Evolutionary conservation across 2,113 vertebrate genomes (phyloP).

Genomic region (Sceloporus tristichus): DNA sequence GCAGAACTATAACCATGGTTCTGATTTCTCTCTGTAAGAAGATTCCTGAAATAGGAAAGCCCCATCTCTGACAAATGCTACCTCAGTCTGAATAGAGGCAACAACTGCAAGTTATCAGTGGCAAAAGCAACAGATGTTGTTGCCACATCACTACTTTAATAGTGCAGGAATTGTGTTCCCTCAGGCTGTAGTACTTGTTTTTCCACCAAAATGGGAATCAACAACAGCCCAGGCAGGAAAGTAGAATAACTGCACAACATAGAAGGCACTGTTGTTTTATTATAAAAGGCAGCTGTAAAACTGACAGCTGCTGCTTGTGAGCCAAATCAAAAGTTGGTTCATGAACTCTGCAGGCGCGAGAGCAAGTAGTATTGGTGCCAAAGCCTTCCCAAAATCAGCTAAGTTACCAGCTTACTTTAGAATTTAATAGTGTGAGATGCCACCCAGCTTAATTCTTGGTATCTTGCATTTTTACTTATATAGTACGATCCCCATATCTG

Average conservation of each 20-base stretch:
- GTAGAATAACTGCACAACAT: too few species aligned
- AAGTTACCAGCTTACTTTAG: too few species aligned
- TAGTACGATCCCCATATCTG: too few species aligned
- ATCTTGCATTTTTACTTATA: too few species aligned
- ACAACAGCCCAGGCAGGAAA: neutral
- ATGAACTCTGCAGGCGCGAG: too few species aligned
- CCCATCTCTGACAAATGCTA: neutral
- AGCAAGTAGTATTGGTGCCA: too few species aligned
- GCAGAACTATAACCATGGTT: neutral
- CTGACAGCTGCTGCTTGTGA: neutral
- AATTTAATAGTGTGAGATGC: too few species aligned
- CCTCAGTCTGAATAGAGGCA: neutral
- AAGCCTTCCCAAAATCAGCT: too few species aligned
- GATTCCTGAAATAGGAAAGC: neutral
- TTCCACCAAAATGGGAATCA: neutral
- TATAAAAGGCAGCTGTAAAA: neutral
- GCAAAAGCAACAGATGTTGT: neutral
- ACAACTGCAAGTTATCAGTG: too few species aligned
- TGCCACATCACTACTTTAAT: conserved; percentile 42
- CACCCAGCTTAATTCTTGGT: too few species aligned
- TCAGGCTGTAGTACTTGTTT: neutral
- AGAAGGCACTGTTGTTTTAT: neutral
- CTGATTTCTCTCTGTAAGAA: neutral
- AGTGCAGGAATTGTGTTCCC: neutral
- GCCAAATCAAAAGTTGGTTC: neutral